Conservation (phyloP, 2,888 invertebrate species). For the Argynnis bischoffii region DNA sequence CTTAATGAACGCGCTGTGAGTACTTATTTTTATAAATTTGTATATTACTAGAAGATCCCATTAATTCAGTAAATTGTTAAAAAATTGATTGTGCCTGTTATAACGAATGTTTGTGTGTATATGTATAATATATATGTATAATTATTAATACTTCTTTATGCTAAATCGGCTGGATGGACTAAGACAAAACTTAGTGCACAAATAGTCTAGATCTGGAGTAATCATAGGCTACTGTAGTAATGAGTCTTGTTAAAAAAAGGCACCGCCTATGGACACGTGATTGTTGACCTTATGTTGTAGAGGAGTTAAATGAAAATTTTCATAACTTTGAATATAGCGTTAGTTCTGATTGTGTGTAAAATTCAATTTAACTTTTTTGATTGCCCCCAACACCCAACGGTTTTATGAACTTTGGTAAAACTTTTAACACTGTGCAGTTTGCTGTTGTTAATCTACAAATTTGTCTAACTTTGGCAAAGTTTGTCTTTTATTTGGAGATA, state of each 20-base stretch:
- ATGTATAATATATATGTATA: too few relatives aligned
- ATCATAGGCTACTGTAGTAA: too few relatives aligned
- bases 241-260: too few relatives aligned
- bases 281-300: background rate
- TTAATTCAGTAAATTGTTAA: too few relatives aligned
- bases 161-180: too few relatives aligned
- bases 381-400: background rate
- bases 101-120: too few relatives aligned
- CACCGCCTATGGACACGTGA: too few relatives aligned
- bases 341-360: slow-evolving; percentile 4
- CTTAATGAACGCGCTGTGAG: slow-evolving; percentile 82
- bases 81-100: too few relatives aligned
- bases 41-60: too few relatives aligned
- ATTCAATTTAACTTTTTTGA: slow-evolving; percentile 22
- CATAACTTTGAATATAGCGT: background rate
- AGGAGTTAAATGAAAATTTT: background rate
- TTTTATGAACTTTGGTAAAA: slow-evolving; percentile 11
- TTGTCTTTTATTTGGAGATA: slow-evolving; percentile 4
- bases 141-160: too few relatives aligned
- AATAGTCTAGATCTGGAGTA: too few relatives aligned
- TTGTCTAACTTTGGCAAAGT: slow-evolving; percentile 14
- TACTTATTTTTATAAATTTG: slow-evolving; percentile 35
- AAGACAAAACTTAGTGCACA: too few relatives aligned
- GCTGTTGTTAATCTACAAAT: slow-evolving; percentile 10
- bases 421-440: slow-evolving; percentile 11